phyloP scores from a whole-genome alignment of 2,113 vertebrate genomes.

The Leucopsar rothschildi region DNA sequence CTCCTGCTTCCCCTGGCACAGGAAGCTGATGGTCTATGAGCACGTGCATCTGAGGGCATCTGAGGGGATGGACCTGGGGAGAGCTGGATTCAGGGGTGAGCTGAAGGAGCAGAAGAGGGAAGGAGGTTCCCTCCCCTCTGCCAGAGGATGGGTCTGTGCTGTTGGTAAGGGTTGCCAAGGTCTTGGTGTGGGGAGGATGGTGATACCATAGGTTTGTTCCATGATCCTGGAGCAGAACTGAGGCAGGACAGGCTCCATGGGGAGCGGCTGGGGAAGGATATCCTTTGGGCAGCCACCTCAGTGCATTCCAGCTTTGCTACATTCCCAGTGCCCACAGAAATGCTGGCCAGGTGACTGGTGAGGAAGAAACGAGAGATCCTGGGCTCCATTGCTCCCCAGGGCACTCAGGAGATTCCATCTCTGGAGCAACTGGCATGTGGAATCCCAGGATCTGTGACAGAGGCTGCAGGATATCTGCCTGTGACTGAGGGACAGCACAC shows the following conservation, averaged over 20 bases:
- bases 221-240: neutral
- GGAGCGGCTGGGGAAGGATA: neutral
- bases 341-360: neutral
- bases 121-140: neutral
- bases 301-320: neutral
- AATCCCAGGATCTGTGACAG: neutral
- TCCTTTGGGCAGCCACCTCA: neutral
- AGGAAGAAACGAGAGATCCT: neutral
- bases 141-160: neutral
- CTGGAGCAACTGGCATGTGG: neutral
- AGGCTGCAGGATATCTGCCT: neutral
- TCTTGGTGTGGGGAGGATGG: neutral
- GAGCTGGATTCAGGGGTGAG: neutral
- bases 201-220: neutral
- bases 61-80: neutral
- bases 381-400: neutral
- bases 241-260: neutral
- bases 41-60: neutral
- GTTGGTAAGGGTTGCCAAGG: neutral
- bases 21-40: neutral
- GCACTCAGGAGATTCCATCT: neutral
- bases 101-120: neutral
- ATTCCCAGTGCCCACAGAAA: neutral
- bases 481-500: neutral
- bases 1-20: rapidly evolving